Percentiles rank a stretch among this genome's conserved stretches.
Evolutionary conservation across 2,888 invertebrate species (phyloP).

Genomic region (Entomobrya proxima): DNA sequence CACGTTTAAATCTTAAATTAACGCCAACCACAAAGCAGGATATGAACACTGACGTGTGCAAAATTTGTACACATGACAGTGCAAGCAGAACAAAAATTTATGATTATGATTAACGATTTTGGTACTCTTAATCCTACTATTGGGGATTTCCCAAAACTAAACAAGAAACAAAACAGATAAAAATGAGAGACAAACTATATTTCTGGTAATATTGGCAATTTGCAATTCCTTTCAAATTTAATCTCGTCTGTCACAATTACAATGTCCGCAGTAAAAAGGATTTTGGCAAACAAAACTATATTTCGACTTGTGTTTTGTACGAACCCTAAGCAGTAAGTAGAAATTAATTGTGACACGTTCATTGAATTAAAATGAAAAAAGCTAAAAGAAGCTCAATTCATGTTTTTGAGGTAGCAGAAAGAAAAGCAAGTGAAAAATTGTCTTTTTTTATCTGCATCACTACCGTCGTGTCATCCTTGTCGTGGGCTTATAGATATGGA

Average conservation of each 20-base stretch:
- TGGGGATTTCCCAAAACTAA: neutral
- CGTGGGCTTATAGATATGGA: neutral
- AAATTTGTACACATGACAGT: too few relatives aligned
- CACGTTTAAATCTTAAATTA: too few relatives aligned
- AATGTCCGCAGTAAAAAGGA: too few relatives aligned
- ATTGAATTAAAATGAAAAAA: neutral
- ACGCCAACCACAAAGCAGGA: too few relatives aligned
- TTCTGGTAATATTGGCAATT: neutral
- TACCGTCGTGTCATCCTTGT: neutral
- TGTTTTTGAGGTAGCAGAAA: neutral
- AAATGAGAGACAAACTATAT: neutral
- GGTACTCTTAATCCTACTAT: too few relatives aligned
- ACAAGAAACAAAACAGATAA: too few relatives aligned
- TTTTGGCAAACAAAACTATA: neutral
- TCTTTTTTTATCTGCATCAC: slow-evolving; percentile 7
- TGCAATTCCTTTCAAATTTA: too few relatives aligned
- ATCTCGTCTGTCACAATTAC: too few relatives aligned
- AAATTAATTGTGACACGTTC: neutral
- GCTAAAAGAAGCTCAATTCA: neutral
- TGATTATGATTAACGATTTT: too few relatives aligned
- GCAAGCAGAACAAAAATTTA: too few relatives aligned
- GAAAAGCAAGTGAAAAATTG: slow-evolving; percentile 14
- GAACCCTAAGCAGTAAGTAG: neutral
- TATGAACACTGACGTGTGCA: too few relatives aligned
- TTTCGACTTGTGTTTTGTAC: too few relatives aligned